Base-by-base conservation (phyloP, 2,797 vertebrate species). In the Sciurus carolinensis region DNA sequence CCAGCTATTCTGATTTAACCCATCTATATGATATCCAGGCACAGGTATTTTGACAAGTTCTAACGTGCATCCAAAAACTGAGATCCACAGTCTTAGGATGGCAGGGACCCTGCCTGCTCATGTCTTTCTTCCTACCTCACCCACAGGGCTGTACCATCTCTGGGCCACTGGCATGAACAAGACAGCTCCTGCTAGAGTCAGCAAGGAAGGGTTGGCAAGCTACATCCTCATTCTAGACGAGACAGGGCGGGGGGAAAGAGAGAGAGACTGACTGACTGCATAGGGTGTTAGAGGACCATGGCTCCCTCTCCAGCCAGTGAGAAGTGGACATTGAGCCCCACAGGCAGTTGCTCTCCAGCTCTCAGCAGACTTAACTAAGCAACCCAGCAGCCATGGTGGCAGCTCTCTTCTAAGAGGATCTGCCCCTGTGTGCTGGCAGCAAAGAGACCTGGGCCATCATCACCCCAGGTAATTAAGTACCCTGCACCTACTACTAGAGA, bases 11-110 rank as follows among this genome's bases (percentile, higher is more conserved):
- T 72, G 18, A 92, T 64, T 82, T 92, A 84, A 91, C 44, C 94
- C 88, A 36, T 93, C 80, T 76, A 42, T 5, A 7, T 50, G 81
- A 10, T 42, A 82, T 52, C 66, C 59, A 80, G 20, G 42, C 14
- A 80, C 17, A 44, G 36, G 30, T 87, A 69, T 94, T 96, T 96
- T 91, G 36, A 73, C 36, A 90, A 92, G 71, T 91, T 93, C 64
- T 83, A 84, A 71, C 42, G 42, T 90, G 73, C 59, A n/a, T 76
- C 75, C 59, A 66, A 62, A 52, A 8, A 66, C 75, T 69, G 66
- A 86, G 57, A 71, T 69, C 36, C 84, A 67, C 7, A 69, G 42
- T 77, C 42, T n/a, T 59, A n/a, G 39, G 94, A 93, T 69, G 79
- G 57, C 77, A 86, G 30, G 42, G n/a, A 82, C 36, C 39, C 62